Conservation (phyloP, 2,113 vertebrate genomes). For the Hippoglossus stenolepis region DNA sequence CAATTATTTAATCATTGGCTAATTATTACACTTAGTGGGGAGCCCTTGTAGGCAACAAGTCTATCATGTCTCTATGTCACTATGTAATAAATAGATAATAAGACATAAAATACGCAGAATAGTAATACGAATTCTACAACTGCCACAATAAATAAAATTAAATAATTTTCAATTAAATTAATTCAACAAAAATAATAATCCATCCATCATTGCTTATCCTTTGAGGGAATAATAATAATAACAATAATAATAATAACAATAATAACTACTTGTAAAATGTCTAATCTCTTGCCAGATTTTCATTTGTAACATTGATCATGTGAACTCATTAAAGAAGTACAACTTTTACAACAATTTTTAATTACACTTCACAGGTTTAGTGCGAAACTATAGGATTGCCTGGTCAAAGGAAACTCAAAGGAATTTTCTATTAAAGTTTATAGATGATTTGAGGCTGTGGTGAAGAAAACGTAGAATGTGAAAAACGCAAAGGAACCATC, state of each 20-base stretch:
- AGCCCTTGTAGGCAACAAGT: not conserved
- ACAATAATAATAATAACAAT: not conserved
- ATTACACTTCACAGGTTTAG: not conserved
- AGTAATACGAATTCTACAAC: no score
- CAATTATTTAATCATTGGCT: not conserved
- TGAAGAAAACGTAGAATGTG: not conserved
- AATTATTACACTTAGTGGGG: not conserved
- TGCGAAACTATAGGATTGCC: no score
- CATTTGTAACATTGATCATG: no score
- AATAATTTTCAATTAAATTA: not conserved
- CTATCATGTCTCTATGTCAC: no score
- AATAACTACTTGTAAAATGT: not conserved
- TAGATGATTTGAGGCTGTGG: not conserved
- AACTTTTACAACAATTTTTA: not conserved
- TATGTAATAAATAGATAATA: no score
- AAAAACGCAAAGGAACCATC: not conserved
- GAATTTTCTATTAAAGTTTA: not conserved
- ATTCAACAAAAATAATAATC: not conserved
- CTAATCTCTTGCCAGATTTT: not conserved
- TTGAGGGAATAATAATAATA: not conserved
- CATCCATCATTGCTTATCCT: no score
- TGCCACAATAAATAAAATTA: no score
- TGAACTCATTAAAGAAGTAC: not conserved
- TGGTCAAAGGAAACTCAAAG: not conserved
- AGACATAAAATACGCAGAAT: not conserved